Conservation (phyloP, 1,140 invertebrate genomes). For the Colletes gigas region DNA sequence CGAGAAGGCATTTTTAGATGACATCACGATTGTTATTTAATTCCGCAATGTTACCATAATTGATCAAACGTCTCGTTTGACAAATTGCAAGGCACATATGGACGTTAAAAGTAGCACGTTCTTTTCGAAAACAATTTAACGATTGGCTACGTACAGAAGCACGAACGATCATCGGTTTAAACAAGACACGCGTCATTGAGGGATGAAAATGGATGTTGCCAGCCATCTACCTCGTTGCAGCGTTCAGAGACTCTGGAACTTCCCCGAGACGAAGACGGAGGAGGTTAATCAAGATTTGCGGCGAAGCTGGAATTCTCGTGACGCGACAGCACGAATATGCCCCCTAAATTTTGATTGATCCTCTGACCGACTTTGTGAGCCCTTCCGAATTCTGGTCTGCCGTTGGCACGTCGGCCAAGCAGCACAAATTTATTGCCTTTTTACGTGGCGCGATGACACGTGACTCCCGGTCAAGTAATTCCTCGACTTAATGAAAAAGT, state of each 20-base stretch:
- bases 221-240: neutral
- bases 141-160: neutral
- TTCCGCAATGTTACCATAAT: too few relatives aligned
- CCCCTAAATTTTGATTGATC: conserved; percentile 48
- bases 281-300: conserved; percentile 67
- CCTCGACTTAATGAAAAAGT: neutral
- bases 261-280: conserved; percentile 49
- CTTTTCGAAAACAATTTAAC: neutral
- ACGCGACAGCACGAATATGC: conserved; percentile 8
- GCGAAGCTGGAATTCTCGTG: conserved; percentile 16
- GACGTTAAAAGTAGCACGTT: neutral
- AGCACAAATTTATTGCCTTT: conserved; percentile 34
- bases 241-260: conserved; percentile 11
- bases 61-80: too few relatives aligned
- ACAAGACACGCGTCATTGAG: conserved; percentile 28
- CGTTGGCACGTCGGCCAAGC: neutral
- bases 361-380: neutral
- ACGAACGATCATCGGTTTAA: neutral
- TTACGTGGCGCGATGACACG: conserved; percentile 28
- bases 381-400: conserved; percentile 13
- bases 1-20: too few relatives aligned
- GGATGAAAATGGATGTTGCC: conserved; percentile 43
- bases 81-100: too few relatives aligned
- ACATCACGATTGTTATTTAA: too few relatives aligned
- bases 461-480: conserved; percentile 5